Conservation (phyloP, 2,113 vertebrate genomes). For the Scomber scombrus region DNA sequence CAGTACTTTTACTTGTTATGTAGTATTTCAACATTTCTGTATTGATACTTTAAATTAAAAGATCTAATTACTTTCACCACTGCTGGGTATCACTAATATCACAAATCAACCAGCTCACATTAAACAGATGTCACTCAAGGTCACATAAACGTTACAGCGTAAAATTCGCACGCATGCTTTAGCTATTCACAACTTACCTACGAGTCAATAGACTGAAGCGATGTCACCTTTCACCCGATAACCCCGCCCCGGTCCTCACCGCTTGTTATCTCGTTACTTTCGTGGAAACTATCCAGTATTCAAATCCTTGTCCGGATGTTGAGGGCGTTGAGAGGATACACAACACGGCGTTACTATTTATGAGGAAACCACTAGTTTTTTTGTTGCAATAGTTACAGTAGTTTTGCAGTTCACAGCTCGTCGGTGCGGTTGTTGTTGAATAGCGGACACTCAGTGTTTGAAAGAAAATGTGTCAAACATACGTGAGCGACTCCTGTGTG, state of each 20-base stretch:
- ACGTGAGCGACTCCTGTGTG: neutral
- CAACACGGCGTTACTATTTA: neutral
- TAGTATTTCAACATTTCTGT: too few species aligned
- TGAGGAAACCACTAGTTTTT: slow-evolving; percentile 13
- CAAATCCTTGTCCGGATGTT: slow-evolving; percentile 8
- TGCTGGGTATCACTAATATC: too few species aligned
- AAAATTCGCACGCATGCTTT: neutral
- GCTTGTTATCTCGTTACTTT: slow-evolving; percentile 5
- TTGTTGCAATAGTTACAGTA: slow-evolving; percentile 11
- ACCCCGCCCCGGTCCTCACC: slow-evolving; percentile 18
- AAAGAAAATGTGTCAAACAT: slow-evolving; percentile 12
- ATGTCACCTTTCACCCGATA: slow-evolving; percentile 76
- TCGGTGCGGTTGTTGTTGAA: slow-evolving; percentile 23
- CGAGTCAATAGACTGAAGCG: slow-evolving; percentile 35
- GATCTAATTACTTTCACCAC: too few species aligned
- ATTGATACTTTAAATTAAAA: too few species aligned
- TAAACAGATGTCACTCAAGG: neutral
- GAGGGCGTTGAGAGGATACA: neutral
- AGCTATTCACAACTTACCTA: slow-evolving; percentile 67
- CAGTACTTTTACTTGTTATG: too few species aligned
- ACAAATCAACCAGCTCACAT: neutral
- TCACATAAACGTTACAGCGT: neutral
- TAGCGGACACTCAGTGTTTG: neutral
- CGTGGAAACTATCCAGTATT: neutral
- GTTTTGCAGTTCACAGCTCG: slow-evolving; percentile 25